These are phyloP conservation scores for Rhogogaster chlorosoma DNA, from an alignment of 2,888 invertebrate genomes.

Conservation along the genomic window DNA sequence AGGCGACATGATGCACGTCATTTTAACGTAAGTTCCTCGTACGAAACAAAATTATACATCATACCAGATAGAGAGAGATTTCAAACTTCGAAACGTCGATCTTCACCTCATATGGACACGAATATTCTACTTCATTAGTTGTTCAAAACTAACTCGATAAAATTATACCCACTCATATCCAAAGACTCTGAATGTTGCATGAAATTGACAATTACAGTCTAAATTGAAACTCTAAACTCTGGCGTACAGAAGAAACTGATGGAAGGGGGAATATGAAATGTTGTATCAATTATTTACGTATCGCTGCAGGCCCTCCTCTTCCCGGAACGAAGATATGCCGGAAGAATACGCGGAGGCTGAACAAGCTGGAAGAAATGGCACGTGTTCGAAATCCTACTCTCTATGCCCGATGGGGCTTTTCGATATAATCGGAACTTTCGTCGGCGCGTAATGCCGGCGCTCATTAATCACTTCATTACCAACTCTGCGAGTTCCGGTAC, in stretches of 20 bases:
- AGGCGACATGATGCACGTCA: constrained; percentile 83
- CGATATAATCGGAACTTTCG: constrained; percentile 80
- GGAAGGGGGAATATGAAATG: background rate
- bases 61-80: background rate
- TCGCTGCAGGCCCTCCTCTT: constrained; percentile 82
- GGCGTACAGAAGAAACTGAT: background rate
- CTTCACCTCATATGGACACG: background rate
- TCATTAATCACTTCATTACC: constrained; percentile 23
- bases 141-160: background rate
- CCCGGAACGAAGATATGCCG: constrained; percentile 80
- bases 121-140: background rate
- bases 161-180: too few relatives aligned
- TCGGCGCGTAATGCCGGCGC: constrained; percentile 26
- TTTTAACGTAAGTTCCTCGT: constrained; percentile 82
- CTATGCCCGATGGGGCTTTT: constrained; percentile 81
- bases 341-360: constrained; percentile 82
- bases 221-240: background rate
- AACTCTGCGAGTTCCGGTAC: constrained; percentile 8
- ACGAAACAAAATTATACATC: background rate
- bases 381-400: constrained; percentile 79
- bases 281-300: background rate
- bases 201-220: background rate
- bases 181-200: background rate
- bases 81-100: background rate
- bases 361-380: constrained; percentile 78